Conservation (phyloP, 1,140 invertebrate species). For the Luehdorfia chinensis region DNA sequence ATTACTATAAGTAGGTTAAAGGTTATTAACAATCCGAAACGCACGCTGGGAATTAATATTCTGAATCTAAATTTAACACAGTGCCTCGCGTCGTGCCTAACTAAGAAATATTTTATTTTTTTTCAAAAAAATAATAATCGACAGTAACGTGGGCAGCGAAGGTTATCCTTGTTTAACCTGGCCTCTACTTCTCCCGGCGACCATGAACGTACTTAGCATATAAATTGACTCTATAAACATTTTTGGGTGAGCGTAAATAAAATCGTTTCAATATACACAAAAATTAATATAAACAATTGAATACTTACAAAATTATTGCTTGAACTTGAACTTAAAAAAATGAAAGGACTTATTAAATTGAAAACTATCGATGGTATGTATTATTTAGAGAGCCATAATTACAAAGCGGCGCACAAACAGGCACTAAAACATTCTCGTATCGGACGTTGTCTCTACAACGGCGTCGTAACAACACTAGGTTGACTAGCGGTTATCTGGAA, state of each 20-base stretch:
- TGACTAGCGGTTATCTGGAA: constrained; percentile 21
- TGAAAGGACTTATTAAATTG: constrained; percentile 3
- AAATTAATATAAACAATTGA: not conserved
- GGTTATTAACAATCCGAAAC: constrained; percentile 3
- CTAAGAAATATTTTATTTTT: not conserved
- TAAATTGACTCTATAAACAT: not conserved
- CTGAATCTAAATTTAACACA: not conserved
- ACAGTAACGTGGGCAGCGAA: no score
- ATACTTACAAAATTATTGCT: not conserved
- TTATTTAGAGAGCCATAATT: constrained; percentile 36
- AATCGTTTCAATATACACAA: not conserved
- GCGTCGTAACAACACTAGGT: constrained; percentile 35
- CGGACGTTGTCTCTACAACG: constrained; percentile 36
- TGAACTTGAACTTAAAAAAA: not conserved
- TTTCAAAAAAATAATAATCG: no score
- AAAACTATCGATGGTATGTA: constrained; percentile 4
- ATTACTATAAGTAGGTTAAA: constrained; percentile 8
- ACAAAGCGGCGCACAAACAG: constrained; percentile 41
- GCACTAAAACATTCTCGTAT: constrained; percentile 49
- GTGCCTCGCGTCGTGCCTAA: not conserved
- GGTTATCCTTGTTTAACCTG: no score
- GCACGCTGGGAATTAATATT: no score
- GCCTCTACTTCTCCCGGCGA: no score
- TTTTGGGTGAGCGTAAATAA: not conserved
- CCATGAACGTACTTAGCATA: constrained; percentile 9